These are phyloP conservation scores for Cyprinodon tularosa DNA, from an alignment of 2,113 vertebrate species.

Conservation along the genomic window DNA sequence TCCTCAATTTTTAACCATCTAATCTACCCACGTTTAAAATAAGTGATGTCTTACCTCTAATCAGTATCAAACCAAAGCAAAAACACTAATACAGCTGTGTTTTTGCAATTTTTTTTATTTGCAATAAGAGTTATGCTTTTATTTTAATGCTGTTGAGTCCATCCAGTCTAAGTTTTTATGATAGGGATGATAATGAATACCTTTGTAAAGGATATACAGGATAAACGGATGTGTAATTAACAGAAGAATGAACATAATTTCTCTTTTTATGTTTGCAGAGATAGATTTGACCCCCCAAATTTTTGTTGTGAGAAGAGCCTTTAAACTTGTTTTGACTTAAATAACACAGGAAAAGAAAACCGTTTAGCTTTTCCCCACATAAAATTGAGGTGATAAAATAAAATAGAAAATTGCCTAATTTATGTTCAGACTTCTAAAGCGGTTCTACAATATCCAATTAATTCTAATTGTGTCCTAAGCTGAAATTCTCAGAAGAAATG, in stretches of 20 bases:
- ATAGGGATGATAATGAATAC: neutral
- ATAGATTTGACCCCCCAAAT: neutral
- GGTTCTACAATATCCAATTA: conserved; percentile 74
- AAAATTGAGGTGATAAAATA: conserved; percentile 67
- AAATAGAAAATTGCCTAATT: conserved; percentile 63
- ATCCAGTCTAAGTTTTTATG: neutral
- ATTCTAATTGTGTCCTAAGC: conserved; percentile 78
- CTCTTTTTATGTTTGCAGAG: neutral
- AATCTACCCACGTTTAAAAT: conserved; percentile 20
- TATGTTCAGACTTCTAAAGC: conserved; percentile 70
- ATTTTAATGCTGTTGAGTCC: conserved; percentile 9
- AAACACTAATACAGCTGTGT: neutral
- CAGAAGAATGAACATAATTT: neutral
- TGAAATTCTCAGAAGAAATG: conserved; percentile 79
- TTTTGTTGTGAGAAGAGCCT: neutral
- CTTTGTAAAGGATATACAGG: neutral
- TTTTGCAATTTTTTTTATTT: neutral
- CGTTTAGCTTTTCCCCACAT: conserved; percentile 29
- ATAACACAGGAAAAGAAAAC: conserved; percentile 12
- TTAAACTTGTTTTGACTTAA: neutral
- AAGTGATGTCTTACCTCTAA: conserved; percentile 22
- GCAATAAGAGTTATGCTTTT: neutral
- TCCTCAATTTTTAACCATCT: conserved; percentile 48
- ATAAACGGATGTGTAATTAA: neutral
- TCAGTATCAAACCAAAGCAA: conserved; percentile 52